phyloP scores from a whole-genome alignment of 2,113 vertebrate species.

The Microtus pennsylvanicus region DNA sequence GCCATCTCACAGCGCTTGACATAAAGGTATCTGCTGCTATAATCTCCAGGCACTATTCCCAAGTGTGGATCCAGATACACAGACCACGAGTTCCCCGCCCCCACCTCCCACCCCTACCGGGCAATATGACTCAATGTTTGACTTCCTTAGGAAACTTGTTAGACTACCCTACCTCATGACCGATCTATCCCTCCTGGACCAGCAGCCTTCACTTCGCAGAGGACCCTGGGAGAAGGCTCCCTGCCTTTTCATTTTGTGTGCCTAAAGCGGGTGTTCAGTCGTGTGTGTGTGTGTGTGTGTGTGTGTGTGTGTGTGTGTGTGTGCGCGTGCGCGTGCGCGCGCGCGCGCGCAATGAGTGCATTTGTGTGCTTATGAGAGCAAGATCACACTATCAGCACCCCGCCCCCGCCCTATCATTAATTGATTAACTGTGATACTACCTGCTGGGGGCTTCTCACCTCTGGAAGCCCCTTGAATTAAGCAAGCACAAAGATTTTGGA shows the following conservation, averaged over 20 bases:
- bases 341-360: background rate
- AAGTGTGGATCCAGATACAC: no score
- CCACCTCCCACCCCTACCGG: no score
- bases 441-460: background rate
- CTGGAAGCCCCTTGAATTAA: background rate
- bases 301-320: background rate
- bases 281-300: no score
- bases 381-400: no score
- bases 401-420: no score
- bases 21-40: background rate
- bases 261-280: background rate
- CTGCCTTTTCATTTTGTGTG: background rate
- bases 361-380: no score
- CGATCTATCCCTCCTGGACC: background rate
- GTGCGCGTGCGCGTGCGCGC: no score
- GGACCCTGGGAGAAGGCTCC: background rate
- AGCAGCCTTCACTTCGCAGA: no score
- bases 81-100: background rate
- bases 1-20: background rate
- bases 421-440: accelerated
- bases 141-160: background rate
- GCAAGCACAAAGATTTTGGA: background rate
- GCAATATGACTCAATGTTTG: background rate
- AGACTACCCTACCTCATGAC: background rate
- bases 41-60: no score